A percentile compares a stretch with the other conserved stretches of the same genome.
These are phyloP conservation scores for Microplitis mediator DNA, from an alignment of 1,140 invertebrate genomes.

Conservation along the genomic window DNA sequence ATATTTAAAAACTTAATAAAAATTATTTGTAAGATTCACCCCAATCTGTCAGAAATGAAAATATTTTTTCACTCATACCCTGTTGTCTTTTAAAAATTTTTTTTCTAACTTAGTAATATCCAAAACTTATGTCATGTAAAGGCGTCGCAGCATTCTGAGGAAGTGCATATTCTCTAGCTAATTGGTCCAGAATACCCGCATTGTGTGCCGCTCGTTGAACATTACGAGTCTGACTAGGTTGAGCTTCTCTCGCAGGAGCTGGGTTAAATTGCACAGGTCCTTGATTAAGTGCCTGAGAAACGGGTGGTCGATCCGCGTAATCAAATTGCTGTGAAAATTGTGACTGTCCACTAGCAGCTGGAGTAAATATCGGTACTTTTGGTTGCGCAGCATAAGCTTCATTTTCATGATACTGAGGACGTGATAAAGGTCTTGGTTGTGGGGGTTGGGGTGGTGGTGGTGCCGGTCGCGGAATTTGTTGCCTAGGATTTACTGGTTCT, in stretches of 20 bases:
- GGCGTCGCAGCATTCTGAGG: conserved; percentile 71
- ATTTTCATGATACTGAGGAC: conserved; percentile 22
- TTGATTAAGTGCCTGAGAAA: conserved; percentile 58
- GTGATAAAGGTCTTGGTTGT: conserved; percentile 6
- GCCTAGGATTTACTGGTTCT: conserved; percentile 48
- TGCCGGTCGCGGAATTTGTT: conserved; percentile 35
- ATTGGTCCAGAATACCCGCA: conserved; percentile 74
- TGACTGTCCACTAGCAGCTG: conserved; percentile 27
- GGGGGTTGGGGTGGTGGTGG: conserved; percentile 17
- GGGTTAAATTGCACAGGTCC: conserved; percentile 56
- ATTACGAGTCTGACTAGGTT: conserved; percentile 40
- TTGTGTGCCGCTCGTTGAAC: conserved; percentile 39
- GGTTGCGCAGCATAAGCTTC: conserved; percentile 27
- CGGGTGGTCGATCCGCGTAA: conserved; percentile 55
- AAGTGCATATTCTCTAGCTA: conserved; percentile 79
- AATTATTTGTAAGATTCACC: too few species aligned
- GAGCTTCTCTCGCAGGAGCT: conserved; percentile 53
- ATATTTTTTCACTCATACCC: too few species aligned
- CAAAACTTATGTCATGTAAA: conserved; percentile 80
- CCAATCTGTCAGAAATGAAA: too few species aligned
- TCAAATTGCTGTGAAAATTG: conserved; percentile 43
- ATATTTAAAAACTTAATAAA: too few species aligned
- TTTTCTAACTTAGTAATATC: conserved; percentile 65
- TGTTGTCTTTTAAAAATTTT: too few species aligned
- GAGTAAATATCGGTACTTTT: conserved; percentile 20